Evolutionary conservation across 30 jellyfish, hydroid and myxozoan genomes (phyloP).

Genomic region (Mastigias papua): DNA sequence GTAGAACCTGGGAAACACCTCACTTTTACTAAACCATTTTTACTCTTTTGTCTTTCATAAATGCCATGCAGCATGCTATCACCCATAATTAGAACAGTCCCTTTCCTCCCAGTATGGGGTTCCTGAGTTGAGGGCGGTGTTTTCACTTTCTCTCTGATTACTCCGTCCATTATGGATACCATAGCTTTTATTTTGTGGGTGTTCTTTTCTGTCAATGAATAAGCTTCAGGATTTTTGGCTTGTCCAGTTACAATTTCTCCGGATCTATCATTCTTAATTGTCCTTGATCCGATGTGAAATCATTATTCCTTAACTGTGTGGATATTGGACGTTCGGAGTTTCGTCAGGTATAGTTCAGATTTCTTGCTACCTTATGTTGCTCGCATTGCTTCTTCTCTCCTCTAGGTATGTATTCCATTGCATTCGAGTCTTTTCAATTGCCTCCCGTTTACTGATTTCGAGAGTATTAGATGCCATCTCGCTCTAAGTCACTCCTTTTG

Average conservation of each 20-base stretch:
- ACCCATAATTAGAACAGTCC: slow-evolving; percentile 10
- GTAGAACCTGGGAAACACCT: neutral
- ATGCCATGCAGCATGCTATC: slow-evolving; percentile 15
- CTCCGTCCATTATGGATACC: neutral
- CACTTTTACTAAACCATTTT: neutral
- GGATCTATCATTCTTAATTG: neutral
- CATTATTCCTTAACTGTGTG: neutral
- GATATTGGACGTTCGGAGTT: neutral
- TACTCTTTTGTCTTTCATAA: slow-evolving; percentile 8
- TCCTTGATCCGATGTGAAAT: neutral
- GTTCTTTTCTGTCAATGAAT: neutral
- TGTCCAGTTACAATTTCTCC: neutral
- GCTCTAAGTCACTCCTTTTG: neutral
- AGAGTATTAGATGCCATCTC: neutral
- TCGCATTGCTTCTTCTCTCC: neutral
- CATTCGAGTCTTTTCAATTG: neutral
- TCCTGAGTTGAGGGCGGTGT: neutral
- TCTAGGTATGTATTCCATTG: neutral
- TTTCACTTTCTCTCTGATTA: neutral
- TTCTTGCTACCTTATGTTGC: neutral
- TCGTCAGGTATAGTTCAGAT: neutral
- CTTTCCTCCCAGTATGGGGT: neutral
- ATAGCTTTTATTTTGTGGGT: neutral
- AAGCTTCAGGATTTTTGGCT: neutral
- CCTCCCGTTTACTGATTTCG: neutral